Conservation (phyloP, 2,888 invertebrate genomes). For the Lycocerus yunnanus region DNA sequence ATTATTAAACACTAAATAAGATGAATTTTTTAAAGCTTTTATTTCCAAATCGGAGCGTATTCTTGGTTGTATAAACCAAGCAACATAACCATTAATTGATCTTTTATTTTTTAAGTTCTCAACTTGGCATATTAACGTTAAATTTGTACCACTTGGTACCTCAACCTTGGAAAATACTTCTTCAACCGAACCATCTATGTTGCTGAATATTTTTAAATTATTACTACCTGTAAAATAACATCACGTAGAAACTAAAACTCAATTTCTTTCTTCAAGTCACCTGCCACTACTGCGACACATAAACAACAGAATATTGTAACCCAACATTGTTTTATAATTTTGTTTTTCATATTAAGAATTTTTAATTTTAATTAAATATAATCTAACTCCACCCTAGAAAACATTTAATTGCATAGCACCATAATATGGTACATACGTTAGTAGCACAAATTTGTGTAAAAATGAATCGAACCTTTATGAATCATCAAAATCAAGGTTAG, state of each 20-base stretch:
- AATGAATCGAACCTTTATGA: too few relatives aligned
- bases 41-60: background rate
- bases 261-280: background rate
- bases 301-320: background rate
- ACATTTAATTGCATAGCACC: background rate
- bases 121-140: background rate
- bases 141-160: background rate
- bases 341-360: background rate
- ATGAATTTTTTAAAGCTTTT: background rate
- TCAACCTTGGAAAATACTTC: background rate
- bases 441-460: too few relatives aligned
- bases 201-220: background rate
- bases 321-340: background rate
- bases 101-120: background rate
- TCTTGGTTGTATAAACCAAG: background rate
- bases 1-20: background rate
- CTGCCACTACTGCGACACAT: background rate
- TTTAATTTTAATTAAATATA: background rate
- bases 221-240: background rate
- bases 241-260: background rate
- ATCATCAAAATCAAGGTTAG: too few relatives aligned
- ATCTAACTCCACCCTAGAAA: background rate
- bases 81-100: background rate
- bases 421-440: too few relatives aligned
- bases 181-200: background rate